Conservation (phyloP, 37 sponge, comb jelly and placozoan genomes). For the Aphrocallistes beatrix region DNA sequence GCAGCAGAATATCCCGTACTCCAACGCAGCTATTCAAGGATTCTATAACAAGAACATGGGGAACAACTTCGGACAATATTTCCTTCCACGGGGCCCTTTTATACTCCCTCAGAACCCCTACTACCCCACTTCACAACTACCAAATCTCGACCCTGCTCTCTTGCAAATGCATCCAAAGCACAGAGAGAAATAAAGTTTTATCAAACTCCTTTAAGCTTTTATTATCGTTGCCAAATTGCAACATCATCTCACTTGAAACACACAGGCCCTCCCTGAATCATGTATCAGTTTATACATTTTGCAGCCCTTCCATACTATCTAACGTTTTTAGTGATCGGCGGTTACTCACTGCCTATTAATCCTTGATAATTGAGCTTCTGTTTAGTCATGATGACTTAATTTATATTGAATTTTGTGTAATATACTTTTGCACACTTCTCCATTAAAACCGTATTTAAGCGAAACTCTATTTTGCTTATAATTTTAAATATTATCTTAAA, state of each 20-base stretch:
- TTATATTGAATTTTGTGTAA: slow-evolving; percentile 15
- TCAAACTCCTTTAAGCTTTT: not conserved
- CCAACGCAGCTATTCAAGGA: not conserved
- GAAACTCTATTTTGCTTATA: too few relatives aligned
- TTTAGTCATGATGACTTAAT: not conserved
- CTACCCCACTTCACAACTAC: not conserved
- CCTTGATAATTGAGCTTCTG: not conserved
- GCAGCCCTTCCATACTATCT: slow-evolving; percentile 20
- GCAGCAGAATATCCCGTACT: not conserved
- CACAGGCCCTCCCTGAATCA: not conserved
- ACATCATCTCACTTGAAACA: slow-evolving; percentile 4
- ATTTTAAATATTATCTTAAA: too few relatives aligned
- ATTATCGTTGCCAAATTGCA: not conserved
- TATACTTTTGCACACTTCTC: slow-evolving; percentile 16
- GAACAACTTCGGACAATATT: not conserved
- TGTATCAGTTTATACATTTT: not conserved
- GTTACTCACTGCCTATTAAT: slow-evolving; percentile 22
- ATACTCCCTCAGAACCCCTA: not conserved
- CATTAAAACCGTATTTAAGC: slow-evolving; percentile 4
- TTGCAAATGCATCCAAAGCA: not conserved
- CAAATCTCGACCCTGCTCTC: not conserved
- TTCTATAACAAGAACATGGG: not conserved
- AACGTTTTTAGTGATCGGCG: slow-evolving; percentile 32
- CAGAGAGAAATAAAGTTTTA: not conserved
- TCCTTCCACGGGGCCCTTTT: not conserved